phyloP scores from a whole-genome alignment of 2,113 vertebrate genomes.

The Deroptyus accipitrinus region DNA sequence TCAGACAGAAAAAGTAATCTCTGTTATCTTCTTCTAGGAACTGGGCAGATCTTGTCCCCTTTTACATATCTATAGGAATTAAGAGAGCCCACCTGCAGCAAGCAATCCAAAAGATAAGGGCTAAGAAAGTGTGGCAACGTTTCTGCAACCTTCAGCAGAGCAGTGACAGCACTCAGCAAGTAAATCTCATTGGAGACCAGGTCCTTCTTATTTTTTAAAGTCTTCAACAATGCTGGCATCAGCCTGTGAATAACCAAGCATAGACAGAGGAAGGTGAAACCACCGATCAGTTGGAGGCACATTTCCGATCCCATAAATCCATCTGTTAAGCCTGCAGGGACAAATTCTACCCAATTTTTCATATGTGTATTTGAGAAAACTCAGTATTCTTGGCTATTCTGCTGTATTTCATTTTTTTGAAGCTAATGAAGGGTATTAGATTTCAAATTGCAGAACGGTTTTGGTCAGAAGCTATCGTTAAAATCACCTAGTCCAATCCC shows the following conservation, averaged over 20 bases:
- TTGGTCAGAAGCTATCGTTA: background rate
- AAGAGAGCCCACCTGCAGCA: constrained; percentile 76
- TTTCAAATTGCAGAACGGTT: background rate
- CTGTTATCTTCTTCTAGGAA: background rate
- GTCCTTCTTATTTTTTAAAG: constrained; percentile 79
- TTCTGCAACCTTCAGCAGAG: constrained; percentile 87
- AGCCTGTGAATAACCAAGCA: constrained; percentile 73
- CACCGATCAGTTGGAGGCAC: background rate
- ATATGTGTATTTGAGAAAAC: background rate
- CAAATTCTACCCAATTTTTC: background rate
- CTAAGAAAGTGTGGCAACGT: constrained; percentile 92
- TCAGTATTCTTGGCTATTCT: background rate
- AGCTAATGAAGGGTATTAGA: background rate
- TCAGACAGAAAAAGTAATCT: background rate
- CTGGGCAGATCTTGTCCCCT: background rate
- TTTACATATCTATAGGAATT: background rate
- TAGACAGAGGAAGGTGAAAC: background rate
- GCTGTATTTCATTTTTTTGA: background rate
- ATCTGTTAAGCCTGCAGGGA: background rate
- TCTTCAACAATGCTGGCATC: constrained; percentile 84
- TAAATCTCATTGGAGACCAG: constrained; percentile 84
- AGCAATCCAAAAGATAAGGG: constrained; percentile 85
- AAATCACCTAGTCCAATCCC: background rate
- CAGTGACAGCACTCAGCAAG: constrained; percentile 88
- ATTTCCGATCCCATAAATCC: background rate